Percentiles rank a stretch among this genome's conserved stretches.
phyloP scores from a whole-genome alignment of 2,113 vertebrate genomes.

The Physeter macrocephalus region DNA sequence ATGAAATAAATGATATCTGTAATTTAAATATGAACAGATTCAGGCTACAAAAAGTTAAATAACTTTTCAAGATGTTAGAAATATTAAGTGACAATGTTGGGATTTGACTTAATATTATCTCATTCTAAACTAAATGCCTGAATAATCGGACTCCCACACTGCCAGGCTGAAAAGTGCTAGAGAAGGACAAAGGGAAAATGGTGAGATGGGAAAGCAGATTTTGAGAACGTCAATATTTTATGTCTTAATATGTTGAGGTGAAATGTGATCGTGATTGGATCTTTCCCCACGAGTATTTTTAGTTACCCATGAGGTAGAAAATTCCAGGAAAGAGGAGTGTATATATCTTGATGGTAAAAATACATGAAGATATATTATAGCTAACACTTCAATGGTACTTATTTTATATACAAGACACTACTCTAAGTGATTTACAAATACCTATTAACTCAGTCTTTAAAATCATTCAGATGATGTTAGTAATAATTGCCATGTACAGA shows the following conservation, averaged over 20 bases:
- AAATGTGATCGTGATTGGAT: neutral
- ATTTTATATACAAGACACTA: neutral
- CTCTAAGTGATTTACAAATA: neutral
- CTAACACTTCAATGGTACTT: neutral
- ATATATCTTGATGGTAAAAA: neutral
- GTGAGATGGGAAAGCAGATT: neutral
- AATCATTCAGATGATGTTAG: neutral
- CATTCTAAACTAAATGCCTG: neutral
- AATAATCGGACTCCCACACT: neutral
- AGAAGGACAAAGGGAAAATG: neutral
- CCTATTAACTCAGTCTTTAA: neutral
- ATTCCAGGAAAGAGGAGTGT: neutral
- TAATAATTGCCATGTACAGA: neutral
- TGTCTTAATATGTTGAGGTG: neutral
- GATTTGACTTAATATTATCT: neutral
- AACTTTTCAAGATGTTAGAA: neutral
- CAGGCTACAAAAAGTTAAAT: neutral
- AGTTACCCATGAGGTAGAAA: neutral
- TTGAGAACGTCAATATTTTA: neutral
- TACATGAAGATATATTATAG: neutral
- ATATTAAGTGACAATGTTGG: neutral
- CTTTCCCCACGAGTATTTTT: neutral
- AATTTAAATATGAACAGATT: neutral
- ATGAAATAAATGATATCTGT: neutral
- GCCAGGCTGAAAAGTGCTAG: neutral